phyloP scores from a whole-genome alignment of 2,888 invertebrate species.

The Drosophila paracracens region DNA sequence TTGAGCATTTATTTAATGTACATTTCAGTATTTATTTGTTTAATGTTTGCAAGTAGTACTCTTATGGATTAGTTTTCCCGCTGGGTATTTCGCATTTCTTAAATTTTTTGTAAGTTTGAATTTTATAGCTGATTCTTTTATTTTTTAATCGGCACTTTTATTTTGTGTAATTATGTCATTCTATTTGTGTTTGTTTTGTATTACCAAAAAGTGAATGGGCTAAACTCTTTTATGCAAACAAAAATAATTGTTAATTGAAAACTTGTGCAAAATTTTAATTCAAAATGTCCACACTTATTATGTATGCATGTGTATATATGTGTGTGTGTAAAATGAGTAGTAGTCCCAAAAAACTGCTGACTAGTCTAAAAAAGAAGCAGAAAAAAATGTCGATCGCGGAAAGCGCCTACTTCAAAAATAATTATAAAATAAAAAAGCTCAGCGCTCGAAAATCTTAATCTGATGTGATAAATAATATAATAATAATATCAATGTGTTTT shows the following conservation, averaged over 20 bases:
- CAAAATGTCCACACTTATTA: conserved; percentile 16
- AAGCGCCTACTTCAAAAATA: conserved; percentile 9
- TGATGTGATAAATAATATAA: conserved; percentile 1
- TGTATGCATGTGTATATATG: background rate
- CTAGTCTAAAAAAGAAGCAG: background rate
- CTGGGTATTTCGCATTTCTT: background rate
- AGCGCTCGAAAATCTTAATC: background rate
- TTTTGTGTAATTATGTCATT: conserved; percentile 5
- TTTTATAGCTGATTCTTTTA: background rate
- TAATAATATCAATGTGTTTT: background rate
- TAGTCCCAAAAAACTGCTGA: conserved; percentile 20
- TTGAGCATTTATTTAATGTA: background rate
- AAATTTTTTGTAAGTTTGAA: background rate
- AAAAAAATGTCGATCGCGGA: background rate
- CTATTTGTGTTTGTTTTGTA: conserved; percentile 4
- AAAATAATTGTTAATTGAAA: conserved; percentile 3
- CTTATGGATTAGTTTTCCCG: background rate
- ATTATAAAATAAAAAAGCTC: conserved; percentile 4
- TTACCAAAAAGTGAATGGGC: background rate
- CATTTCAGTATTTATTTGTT: background rate
- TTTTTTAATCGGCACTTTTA: background rate
- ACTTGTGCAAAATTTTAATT: conserved; percentile 20
- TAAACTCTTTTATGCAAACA: background rate
- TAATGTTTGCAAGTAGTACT: too few species aligned
- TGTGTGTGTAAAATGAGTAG: conserved; percentile 17